phyloP scores from a whole-genome alignment of 2,888 invertebrate species.

The Trichogramma evanescens region DNA sequence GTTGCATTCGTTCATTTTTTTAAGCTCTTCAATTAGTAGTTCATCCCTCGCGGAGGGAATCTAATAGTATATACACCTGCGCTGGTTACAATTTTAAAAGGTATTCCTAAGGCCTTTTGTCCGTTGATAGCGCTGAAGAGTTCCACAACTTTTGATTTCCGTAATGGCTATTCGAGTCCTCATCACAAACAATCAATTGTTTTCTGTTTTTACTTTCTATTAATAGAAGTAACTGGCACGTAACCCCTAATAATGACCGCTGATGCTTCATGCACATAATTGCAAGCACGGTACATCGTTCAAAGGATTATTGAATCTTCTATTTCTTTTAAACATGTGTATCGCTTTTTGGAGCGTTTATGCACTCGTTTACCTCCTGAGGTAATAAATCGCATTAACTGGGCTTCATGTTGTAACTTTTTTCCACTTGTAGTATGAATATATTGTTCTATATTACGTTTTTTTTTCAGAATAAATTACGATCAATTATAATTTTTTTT shows the following conservation, averaged over 20 bases:
- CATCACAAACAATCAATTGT: too few species aligned
- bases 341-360: conserved; percentile 18
- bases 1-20: conserved; percentile 16
- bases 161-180: conserved; percentile 10
- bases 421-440: conserved; percentile 18
- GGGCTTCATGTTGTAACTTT: conserved; percentile 24
- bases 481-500: not conserved
- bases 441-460: conserved; percentile 6
- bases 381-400: conserved; percentile 28
- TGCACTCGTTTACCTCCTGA: conserved; percentile 27
- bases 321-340: conserved; percentile 17
- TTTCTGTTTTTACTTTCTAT: conserved; percentile 19
- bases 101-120: conserved; percentile 12
- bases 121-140: conserved; percentile 12
- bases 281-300: conserved; percentile 19
- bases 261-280: conserved; percentile 10
- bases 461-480: conserved; percentile 5
- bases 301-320: conserved; percentile 7
- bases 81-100: conserved; percentile 16
- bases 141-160: conserved; percentile 21
- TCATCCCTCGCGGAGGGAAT: conserved; percentile 24
- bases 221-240: conserved; percentile 20
- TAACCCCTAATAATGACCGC: conserved; percentile 14
- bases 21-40: conserved; percentile 21
- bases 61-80: conserved; percentile 21